These are phyloP conservation scores for Sturmia bella DNA, from an alignment of 2,888 invertebrate genomes.

Conservation along the genomic window DNA sequence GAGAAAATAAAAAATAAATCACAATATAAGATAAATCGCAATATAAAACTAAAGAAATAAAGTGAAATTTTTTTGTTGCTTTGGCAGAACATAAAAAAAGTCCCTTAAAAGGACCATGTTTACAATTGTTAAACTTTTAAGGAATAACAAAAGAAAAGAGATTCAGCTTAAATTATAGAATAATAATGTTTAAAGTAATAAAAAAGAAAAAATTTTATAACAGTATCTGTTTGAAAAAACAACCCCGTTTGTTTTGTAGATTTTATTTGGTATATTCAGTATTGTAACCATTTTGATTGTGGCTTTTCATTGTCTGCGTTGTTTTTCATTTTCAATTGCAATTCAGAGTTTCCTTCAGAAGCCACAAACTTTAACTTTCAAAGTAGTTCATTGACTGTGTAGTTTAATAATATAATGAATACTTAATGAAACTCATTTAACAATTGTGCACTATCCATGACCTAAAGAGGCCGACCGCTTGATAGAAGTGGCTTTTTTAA, in stretches of 20 bases:
- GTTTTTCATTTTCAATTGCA: slow-evolving; percentile 18
- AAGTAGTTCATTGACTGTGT: slow-evolving; percentile 70
- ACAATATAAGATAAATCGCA: slow-evolving; percentile 19
- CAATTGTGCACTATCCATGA: slow-evolving; percentile 60
- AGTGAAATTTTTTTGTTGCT: not conserved
- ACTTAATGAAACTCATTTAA: slow-evolving; percentile 22
- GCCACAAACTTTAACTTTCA: slow-evolving; percentile 67
- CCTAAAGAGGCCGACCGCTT: slow-evolving; percentile 35
- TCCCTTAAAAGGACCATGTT: too few relatives aligned
- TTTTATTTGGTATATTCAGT: slow-evolving; percentile 3
- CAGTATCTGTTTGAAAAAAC: not conserved
- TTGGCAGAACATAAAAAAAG: not conserved
- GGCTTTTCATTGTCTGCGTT: slow-evolving; percentile 22
- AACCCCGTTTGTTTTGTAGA: not conserved
- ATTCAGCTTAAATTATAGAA: not conserved
- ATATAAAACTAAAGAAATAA: not conserved
- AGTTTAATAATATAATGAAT: not conserved
- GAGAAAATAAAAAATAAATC: slow-evolving; percentile 32
- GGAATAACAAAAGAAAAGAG: not conserved
- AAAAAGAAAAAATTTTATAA: slow-evolving; percentile 19
- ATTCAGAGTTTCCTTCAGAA: slow-evolving; percentile 48
- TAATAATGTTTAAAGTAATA: too few relatives aligned
- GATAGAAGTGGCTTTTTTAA: not conserved
- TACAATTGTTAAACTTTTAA: too few relatives aligned
- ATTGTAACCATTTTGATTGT: slow-evolving; percentile 37